Base-by-base conservation (phyloP, 2,797 vertebrate genomes). In the Brachyrhaphis roseni region DNA sequence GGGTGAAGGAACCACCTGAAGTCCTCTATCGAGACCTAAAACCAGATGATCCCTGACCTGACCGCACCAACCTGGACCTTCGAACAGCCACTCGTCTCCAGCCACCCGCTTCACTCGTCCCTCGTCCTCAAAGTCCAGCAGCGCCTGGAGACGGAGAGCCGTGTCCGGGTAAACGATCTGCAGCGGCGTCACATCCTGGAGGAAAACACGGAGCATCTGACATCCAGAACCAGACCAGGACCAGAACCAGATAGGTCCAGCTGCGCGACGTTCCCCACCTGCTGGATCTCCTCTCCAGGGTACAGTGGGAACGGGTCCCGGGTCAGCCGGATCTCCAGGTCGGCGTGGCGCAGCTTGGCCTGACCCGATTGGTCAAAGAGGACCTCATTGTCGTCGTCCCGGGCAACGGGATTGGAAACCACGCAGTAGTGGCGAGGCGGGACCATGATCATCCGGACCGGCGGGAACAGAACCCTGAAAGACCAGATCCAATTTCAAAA, bases 1-100 rank as follows among this genome's bases (percentile, higher is more conserved):
- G 49, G 18, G 16, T 51, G 53, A 55, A 57, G 53, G 53, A 11
- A 57, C 57, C 28, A 15, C 6, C 59, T 64, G 11, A 36, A 8
- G 34, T 18, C 62, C 8, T 36, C 34, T 4, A 64, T 8, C 20
- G 8, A 7, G 8, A 3, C 18, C 34, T 20, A 39, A 64, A 23
- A 64, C 62, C 62, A 0, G 18, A 20, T 39, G 62, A 66, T 20
- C 64, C 4, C 4, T 68, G 15, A 34, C 13, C 62, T 4, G 8
- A 49, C 45, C 15, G 55, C 41, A 80, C 75, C 11, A 3, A 83
- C 97, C 97, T 2, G 97, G 97, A 8, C 97, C 97, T 84, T 98
- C 97, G 15, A 98, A 98, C 7, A 98, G 94, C 97, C 97, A 98
- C 91, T 98, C 96, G 0, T 98, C 97, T 81, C 97, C 97, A 0